Base-by-base conservation (phyloP, 2,888 invertebrate genomes). In the Leptinotarsa haldemani region DNA sequence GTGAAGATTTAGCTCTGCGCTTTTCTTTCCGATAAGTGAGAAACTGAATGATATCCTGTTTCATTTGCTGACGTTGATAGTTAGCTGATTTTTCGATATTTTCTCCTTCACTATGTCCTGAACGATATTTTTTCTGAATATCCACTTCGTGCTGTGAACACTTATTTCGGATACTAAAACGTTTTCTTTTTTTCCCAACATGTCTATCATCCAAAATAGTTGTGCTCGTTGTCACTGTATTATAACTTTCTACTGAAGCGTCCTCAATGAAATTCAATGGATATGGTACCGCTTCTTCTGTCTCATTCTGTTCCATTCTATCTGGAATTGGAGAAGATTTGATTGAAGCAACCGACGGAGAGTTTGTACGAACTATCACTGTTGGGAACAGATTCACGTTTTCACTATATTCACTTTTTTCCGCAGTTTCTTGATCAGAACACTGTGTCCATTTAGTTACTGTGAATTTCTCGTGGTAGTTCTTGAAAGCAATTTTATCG, bases 361-460 rank as follows among this genome's bases (percentile, higher is more conserved):
- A 18, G 5, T 75, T 66, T 22, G 50, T 53, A 16, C 70, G 63
- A 9, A 77, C 67, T 47, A 77, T 72, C n/a, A 76, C 77, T 40
- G 71, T 65, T 13, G 77, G 77, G 65, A 75, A 77, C 3, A 77
- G 72, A 22, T 74, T 72, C 2, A n/a, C 46, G 7, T 69, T 69
- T 25, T 69, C 22, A 4, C 46, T 18, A 18, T 22, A 25, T 25
- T 71, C 61, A 2, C 9, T 9, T 12, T 40, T 40, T 9, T 40
- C 40, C 40, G 2, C 40, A 9, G 40, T 40, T 15, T 75, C 77
- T 1, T 68, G 64, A 65, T 74, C 77, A 13, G 63, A 69, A 13
- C 75, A 77, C 53, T 78, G 78, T 0, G 74, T 74, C 46, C 70
- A 74, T 53, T 71, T 75, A 12, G 71, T 77, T 40, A 68, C 67